Base-by-base conservation (phyloP, 2,888 invertebrate genomes). In the Patella ulyssiponensis region DNA sequence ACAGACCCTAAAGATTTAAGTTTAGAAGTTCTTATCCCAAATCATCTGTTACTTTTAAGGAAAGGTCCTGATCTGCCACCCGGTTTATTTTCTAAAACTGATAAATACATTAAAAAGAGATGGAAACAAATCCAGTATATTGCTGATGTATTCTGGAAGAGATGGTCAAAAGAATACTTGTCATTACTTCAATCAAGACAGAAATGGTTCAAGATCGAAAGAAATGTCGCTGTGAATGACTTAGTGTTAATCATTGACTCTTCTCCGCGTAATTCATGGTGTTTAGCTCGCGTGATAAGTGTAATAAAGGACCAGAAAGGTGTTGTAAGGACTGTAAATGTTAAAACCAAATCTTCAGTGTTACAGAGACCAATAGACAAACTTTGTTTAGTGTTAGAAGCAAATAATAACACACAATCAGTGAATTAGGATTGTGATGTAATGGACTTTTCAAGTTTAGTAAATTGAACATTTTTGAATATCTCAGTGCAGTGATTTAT, bases 41-140 rank as follows among this genome's bases (percentile, higher is more conserved):
- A 80, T 69, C 79, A 80, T 20, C 58, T 83, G 33, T 73, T 83
- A 7, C n/a, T 77, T n/a, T 53, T 80, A 11, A 51, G 54, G 15
- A 14, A 64, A 11, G 74, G 73, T 9, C n/a, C 72, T 20, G 20
- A 14, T 9, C 27, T 77, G 33, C 81, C 80, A 17, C 81, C 83
- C 3, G 81, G 80, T n/a, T 52, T 70, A 54, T 81, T 82, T 33
- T 44, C 27, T 33, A 78, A 81, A 56, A 56, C 70, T 7, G 81
- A 83, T 54, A 73, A 58, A 33, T 83, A 80, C 53, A 71, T 56
- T 20, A 64, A 64, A 53, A 64, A 81, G 9, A 74, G 83, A 27
- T 27, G 27, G 82, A 71, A 79, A 12, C 82, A 82, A 75, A 71
- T 82, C 4, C 83, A 83, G 51, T 82, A 27, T 27, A 82, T 58